Evolutionary conservation across 2,888 invertebrate genomes (phyloP).

Genomic region (Barypeithes pellucidus): DNA sequence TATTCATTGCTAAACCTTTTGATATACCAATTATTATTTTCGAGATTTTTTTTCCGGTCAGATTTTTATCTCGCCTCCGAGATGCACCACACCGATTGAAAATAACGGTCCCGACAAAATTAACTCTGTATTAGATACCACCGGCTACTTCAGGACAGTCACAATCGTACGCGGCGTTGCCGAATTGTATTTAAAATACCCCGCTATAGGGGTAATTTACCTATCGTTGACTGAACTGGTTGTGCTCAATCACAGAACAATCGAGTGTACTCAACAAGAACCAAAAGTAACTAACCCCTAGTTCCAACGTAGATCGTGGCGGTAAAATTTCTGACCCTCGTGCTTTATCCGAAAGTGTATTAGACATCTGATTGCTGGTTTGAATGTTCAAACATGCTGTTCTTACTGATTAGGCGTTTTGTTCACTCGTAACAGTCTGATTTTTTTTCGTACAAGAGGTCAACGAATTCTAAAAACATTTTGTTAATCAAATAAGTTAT

Average conservation of each 20-base stretch:
- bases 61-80: conserved; percentile 22
- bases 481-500: conserved; percentile 24
- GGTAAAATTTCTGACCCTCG: too few relatives aligned
- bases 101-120: conserved; percentile 26
- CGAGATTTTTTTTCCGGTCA: conserved; percentile 29
- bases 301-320: too few relatives aligned
- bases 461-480: conserved; percentile 22
- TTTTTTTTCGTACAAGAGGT: conserved; percentile 19
- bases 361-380: conserved; percentile 31
- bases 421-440: conserved; percentile 17
- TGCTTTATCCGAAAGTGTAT: background rate
- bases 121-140: conserved; percentile 9
- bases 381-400: conserved; percentile 19
- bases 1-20: conserved; percentile 14
- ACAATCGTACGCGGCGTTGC: too few relatives aligned
- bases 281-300: too few relatives aligned
- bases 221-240: too few relatives aligned
- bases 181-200: too few relatives aligned
- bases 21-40: conserved; percentile 38
- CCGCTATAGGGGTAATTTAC: too few relatives aligned
- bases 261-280: too few relatives aligned
- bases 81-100: conserved; percentile 36
- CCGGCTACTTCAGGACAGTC: too few relatives aligned
- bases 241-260: too few relatives aligned
- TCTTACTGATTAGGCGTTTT: conserved; percentile 23